These are phyloP conservation scores for Myopa tessellatipennis DNA, from an alignment of 2,888 invertebrate species.

Conservation along the genomic window DNA sequence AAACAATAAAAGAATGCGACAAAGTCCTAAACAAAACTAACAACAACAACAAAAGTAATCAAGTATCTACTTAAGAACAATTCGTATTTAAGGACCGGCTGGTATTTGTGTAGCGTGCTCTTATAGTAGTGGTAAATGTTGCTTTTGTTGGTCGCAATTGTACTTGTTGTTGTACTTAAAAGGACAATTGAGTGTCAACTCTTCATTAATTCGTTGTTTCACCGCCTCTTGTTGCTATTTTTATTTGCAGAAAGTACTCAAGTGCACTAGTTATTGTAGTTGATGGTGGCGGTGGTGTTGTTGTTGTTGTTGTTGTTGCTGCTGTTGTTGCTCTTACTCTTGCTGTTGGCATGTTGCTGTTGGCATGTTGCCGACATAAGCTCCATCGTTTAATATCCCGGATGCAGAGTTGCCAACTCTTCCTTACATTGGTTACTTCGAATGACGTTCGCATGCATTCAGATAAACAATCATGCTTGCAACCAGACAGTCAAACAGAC, in stretches of 20 bases:
- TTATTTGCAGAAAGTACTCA: background rate
- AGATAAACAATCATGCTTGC: too few relatives aligned
- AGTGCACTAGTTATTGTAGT: background rate
- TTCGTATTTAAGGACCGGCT: background rate
- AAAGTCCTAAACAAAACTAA: background rate
- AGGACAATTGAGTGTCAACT: constrained; percentile 31
- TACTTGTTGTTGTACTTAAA: background rate
- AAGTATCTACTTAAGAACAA: background rate
- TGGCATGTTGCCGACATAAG: constrained; percentile 18
- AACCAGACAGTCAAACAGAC: background rate
- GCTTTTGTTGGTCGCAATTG: background rate
- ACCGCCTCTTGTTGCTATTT: background rate
- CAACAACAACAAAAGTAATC: background rate
- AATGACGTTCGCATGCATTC: background rate
- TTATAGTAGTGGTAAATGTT: background rate
- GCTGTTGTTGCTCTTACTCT: constrained; percentile 14
- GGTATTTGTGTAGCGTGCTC: background rate
- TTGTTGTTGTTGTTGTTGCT: constrained; percentile 15
- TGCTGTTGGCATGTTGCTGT: constrained; percentile 4
- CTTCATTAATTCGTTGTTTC: background rate
- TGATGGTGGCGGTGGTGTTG: background rate
- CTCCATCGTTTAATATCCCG: constrained; percentile 8
- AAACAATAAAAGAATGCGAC: background rate
- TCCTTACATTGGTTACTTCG: background rate
- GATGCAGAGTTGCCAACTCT: constrained; percentile 26